These are phyloP conservation scores for Heterocephalus glaber DNA, from an alignment of 2,113 vertebrate species.

Conservation along the genomic window DNA sequence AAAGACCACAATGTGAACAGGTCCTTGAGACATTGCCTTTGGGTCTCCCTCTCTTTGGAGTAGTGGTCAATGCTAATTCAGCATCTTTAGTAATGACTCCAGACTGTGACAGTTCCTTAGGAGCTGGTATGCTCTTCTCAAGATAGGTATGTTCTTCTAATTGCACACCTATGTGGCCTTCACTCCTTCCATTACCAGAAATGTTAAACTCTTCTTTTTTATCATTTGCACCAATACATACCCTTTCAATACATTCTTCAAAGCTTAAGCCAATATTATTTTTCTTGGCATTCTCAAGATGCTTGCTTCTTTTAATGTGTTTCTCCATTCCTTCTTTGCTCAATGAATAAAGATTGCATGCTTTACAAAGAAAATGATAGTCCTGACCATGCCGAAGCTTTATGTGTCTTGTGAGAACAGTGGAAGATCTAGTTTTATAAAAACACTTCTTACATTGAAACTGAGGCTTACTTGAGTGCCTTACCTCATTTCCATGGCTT, in stretches of 20 bases:
- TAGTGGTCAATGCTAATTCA: constrained; percentile 68
- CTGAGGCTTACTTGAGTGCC: constrained; percentile 87
- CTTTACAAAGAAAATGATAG: constrained; percentile 92
- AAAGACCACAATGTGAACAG: constrained; percentile 93
- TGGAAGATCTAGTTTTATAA: constrained; percentile 91
- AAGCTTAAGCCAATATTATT: constrained; percentile 87
- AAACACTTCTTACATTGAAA: constrained; percentile 93
- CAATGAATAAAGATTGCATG: constrained; percentile 92
- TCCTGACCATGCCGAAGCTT: constrained; percentile 90
- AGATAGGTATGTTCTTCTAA: constrained; percentile 66
- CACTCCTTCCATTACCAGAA: constrained; percentile 77
- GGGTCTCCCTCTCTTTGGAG: constrained; percentile 89
- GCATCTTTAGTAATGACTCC: constrained; percentile 66
- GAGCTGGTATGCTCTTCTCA: constrained; percentile 12
- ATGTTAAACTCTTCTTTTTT: constrained; percentile 77
- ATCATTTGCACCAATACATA: constrained; percentile 87
- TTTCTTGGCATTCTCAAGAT: constrained; percentile 90
- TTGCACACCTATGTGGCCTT: constrained; percentile 65
- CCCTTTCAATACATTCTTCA: constrained; percentile 91
- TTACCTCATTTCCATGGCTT: constrained; percentile 81
- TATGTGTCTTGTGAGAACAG: constrained; percentile 91
- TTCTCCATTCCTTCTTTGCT: constrained; percentile 93
- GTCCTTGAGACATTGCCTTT: constrained; percentile 90
- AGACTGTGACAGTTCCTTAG: constrained; percentile 75
- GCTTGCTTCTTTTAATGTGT: constrained; percentile 92